phyloP scores from a whole-genome alignment of 2,797 vertebrate genomes.

The Vipera ursinii region DNA sequence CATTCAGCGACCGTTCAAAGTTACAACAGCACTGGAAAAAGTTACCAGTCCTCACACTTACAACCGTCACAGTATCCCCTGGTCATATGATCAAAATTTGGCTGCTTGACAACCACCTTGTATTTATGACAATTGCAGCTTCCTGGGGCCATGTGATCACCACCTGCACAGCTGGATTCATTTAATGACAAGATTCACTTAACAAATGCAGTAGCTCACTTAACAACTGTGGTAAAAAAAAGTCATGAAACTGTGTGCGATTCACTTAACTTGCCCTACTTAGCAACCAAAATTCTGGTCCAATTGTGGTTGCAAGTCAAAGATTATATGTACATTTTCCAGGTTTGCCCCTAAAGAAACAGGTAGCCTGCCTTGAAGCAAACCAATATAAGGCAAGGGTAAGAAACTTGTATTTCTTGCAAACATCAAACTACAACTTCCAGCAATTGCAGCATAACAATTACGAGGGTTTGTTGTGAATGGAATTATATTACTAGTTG shows the following conservation, averaged over 20 bases:
- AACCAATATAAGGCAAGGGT: too few species aligned
- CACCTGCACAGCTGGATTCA: background rate
- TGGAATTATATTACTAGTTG: too few species aligned
- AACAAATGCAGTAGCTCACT: background rate
- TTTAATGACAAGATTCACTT: background rate
- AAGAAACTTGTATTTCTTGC: too few species aligned
- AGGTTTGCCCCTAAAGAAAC: background rate
- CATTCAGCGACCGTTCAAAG: background rate
- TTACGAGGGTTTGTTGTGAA: too few species aligned
- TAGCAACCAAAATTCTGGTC: background rate
- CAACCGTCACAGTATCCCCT: background rate
- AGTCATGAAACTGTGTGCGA: background rate
- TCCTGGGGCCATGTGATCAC: background rate
- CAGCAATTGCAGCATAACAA: too few species aligned
- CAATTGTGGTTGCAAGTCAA: background rate
- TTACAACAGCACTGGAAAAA: background rate
- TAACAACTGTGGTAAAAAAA: background rate
- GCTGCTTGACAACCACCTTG: background rate
- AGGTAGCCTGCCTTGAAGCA: too few species aligned
- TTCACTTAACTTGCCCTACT: background rate
- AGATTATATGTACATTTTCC: background rate
- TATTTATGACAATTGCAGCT: background rate
- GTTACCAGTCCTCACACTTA: background rate
- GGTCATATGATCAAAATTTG: background rate
- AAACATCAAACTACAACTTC: too few species aligned